Evolutionary conservation across 2,888 invertebrate species (phyloP), one percentile per base, ranked within the genome.

Genomic region (Erebia epiphron): DNA sequence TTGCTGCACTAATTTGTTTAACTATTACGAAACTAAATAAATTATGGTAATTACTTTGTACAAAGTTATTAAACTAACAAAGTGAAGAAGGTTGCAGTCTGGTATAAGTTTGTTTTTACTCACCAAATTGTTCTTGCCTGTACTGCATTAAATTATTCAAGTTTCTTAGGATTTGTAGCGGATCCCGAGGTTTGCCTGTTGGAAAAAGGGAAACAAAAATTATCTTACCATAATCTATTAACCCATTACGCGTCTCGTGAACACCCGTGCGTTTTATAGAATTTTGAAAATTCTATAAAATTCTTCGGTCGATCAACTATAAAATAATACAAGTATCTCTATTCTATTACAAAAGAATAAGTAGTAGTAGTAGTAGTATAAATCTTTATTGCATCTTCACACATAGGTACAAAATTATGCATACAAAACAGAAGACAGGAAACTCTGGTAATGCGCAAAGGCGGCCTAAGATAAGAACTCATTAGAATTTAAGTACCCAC

Each of bases 131-230:
- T 62, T 91, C 91, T 76, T 86, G 91, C 67, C 88, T 85, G 76
- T 86, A 89, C 76, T 89, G 90, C 75, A 87, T 83, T 54, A 91
- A 80, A 74, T 93, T 88, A 79, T 90, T 92, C 70, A 92, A 82
- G 81, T 83, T 91, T 82, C 90, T 84, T 64, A 92, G 75, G 75
- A 92, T 89, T 79, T 92, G 89, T 50, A 92, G 79, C 10, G 92
- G 83, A 79, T 92, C 92, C 8, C 90, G 85, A 69, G 86, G 88
- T 83, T 91, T 92, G 63, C 90, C 92, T 92, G 82, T 73, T 21
- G 26, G 26, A 68, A 76, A 10, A 64, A 64, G 62, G 16, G 18
- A 46, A 18, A 62, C 46, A 46, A 46, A 3, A 13, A 11, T 21
- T 62, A 14, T 49, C 18, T 21, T 13, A 13, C 13, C 11, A 8